Evolutionary conservation across 2,888 invertebrate species (phyloP).

Genomic region (Anthoptus insignis): DNA sequence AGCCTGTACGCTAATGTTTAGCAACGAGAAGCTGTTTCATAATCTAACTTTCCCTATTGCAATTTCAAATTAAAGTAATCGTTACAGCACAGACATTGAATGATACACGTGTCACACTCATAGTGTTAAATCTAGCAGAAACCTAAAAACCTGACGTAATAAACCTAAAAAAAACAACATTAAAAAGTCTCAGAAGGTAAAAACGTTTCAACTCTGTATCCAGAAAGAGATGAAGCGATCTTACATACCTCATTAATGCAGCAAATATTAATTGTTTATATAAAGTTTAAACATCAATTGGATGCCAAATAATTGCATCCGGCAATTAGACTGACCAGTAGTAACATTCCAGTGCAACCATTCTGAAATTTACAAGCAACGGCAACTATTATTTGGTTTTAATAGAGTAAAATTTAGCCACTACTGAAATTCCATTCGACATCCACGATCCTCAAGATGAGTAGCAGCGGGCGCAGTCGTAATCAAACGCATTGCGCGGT

Average conservation of each 20-base stretch:
- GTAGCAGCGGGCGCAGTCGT: conserved; percentile 10
- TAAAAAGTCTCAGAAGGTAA: too few relatives aligned
- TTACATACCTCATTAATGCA: too few relatives aligned
- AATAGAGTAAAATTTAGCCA: conserved; percentile 1
- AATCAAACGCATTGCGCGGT: conserved; percentile 23
- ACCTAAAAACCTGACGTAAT: too few relatives aligned
- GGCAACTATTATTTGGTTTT: conserved; percentile 3
- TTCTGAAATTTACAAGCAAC: conserved; percentile 5
- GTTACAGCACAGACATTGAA: too few relatives aligned
- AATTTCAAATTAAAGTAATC: too few relatives aligned
- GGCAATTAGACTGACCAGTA: background rate
- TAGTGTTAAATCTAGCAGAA: too few relatives aligned
- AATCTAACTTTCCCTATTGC: background rate
- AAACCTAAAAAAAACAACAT: too few relatives aligned
- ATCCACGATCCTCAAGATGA: conserved; percentile 11
- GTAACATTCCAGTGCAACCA: background rate
- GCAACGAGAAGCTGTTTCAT: background rate
- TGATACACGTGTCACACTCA: too few relatives aligned
- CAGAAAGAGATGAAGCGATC: too few relatives aligned
- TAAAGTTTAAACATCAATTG: too few relatives aligned
- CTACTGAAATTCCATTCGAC: conserved; percentile 9
- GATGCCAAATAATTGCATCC: background rate
- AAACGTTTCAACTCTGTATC: too few relatives aligned
- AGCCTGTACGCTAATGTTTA: background rate
- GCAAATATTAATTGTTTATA: too few relatives aligned